Conservation (phyloP, 2,888 invertebrate species). For the Hoplodrina ambigua region DNA sequence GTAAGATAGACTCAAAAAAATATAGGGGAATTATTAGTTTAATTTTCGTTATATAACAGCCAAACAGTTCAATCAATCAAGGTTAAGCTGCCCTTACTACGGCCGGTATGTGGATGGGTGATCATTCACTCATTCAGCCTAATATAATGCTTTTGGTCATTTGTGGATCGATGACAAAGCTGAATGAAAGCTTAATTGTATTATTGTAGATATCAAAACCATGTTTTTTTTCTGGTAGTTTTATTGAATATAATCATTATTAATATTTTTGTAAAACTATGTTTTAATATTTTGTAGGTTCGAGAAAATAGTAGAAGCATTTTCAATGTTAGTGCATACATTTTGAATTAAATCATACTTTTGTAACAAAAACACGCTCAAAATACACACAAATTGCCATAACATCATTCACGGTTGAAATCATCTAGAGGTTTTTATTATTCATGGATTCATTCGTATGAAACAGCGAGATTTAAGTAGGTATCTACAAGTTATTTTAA, state of each 20-base stretch:
- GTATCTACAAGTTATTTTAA: neutral
- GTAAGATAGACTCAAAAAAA: neutral
- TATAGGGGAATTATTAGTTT: neutral
- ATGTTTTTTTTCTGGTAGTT: neutral
- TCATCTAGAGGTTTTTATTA: constrained; percentile 17
- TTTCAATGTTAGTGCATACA: neutral
- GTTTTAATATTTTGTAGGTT: neutral
- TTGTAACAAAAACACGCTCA: constrained; percentile 11
- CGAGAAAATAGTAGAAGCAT: neutral
- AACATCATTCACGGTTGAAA: constrained; percentile 43
- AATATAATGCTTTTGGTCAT: neutral
- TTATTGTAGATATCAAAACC: no score
- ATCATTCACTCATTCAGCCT: neutral
- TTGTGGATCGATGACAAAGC: neutral
- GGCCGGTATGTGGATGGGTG: no score
- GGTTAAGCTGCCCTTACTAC: no score
- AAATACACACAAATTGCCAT: constrained; percentile 25
- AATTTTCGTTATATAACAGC: no score
- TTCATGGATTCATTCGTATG: constrained; percentile 19
- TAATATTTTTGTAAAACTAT: neutral
- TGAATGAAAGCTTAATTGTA: no score
- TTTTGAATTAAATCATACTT: constrained; percentile 2
- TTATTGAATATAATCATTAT: no score
- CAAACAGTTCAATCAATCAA: no score
- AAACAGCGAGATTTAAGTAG: constrained; percentile 7